Percentiles rank a stretch among this genome's conserved stretches.
phyloP scores from a whole-genome alignment of 2,888 invertebrate genomes.

The Ctena decussata region DNA sequence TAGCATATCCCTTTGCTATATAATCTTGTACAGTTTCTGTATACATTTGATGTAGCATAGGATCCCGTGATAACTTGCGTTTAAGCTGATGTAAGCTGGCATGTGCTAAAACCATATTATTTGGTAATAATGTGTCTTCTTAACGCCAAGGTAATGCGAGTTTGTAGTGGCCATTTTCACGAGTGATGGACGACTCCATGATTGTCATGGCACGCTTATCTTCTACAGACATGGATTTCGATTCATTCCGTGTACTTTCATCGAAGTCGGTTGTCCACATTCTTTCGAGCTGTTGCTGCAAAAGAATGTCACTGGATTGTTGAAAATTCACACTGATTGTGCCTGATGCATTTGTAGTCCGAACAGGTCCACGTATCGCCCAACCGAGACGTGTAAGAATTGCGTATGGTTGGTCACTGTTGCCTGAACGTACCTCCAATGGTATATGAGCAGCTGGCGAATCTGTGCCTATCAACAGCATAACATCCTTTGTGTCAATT shows the following conservation, averaged over 20 bases:
- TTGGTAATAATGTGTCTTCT: slow-evolving; percentile 23
- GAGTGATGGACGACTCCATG: slow-evolving; percentile 40
- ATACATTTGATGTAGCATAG: slow-evolving; percentile 21
- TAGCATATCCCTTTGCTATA: slow-evolving; percentile 50
- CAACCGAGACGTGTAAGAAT: slow-evolving; percentile 36
- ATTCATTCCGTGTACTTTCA: slow-evolving; percentile 7
- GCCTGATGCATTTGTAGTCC: background rate
- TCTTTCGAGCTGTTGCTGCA: slow-evolving; percentile 15
- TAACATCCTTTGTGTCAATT: slow-evolving; percentile 21
- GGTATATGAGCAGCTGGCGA: slow-evolving; percentile 34
- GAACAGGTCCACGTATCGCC: slow-evolving; percentile 29
- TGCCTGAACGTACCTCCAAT: slow-evolving; percentile 24
- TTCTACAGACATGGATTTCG: slow-evolving; percentile 35
- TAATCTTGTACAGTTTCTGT: slow-evolving; percentile 21
- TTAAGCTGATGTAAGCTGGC: too few species aligned
- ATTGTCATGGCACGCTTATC: background rate
- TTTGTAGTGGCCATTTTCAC: too few species aligned
- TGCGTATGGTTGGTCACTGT: slow-evolving; percentile 28
- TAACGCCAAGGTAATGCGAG: slow-evolving; percentile 48
- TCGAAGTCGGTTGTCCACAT: slow-evolving; percentile 40
- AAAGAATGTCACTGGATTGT: background rate
- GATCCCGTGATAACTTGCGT: slow-evolving; percentile 24
- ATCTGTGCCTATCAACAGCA: slow-evolving; percentile 44
- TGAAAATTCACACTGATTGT: background rate
- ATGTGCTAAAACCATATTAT: slow-evolving; percentile 32